Percentiles rank a stretch among this genome's conserved stretches.
Conservation (phyloP, 2,888 invertebrate genomes). For the Sesia bembeciformis region DNA sequence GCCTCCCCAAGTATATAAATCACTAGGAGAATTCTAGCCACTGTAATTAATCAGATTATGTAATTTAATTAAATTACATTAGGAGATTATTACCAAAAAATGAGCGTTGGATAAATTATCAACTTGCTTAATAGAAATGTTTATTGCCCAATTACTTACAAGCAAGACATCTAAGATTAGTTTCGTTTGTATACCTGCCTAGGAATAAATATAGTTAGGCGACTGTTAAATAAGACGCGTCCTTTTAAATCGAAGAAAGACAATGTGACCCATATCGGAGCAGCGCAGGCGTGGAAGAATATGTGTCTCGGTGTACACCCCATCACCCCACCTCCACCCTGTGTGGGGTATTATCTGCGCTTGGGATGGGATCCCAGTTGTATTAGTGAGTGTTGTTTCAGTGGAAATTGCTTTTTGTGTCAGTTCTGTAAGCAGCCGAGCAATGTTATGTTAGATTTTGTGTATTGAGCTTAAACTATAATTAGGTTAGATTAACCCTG, state of each 20-base stretch:
- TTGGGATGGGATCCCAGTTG: constrained; percentile 5
- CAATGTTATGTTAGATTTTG: background rate
- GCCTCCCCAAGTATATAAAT: too few species aligned
- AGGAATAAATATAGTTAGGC: background rate
- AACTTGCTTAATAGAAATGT: too few species aligned
- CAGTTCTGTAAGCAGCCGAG: constrained; percentile 12
- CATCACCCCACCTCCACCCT: constrained; percentile 14
- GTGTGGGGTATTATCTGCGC: constrained; percentile 33
- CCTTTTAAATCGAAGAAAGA: background rate
- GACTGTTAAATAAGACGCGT: background rate
- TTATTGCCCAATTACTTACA: too few species aligned
- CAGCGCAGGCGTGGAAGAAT: constrained; percentile 61
- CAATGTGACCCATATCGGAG: constrained; percentile 56
- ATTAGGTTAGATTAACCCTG: too few species aligned
- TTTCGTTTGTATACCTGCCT: background rate
- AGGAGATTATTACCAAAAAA: too few species aligned
- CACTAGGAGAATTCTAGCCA: too few species aligned
- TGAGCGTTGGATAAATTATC: too few species aligned
- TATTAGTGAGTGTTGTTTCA: constrained; percentile 34
- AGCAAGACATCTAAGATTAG: background rate
- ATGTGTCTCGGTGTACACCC: constrained; percentile 31
- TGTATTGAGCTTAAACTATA: too few species aligned
- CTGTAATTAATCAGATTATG: too few species aligned
- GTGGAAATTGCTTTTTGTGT: constrained; percentile 35
- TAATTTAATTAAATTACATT: too few species aligned